These are phyloP conservation scores for Steinernema scapterisci DNA, from an alignment of 2,888 invertebrate species.

Conservation along the genomic window DNA sequence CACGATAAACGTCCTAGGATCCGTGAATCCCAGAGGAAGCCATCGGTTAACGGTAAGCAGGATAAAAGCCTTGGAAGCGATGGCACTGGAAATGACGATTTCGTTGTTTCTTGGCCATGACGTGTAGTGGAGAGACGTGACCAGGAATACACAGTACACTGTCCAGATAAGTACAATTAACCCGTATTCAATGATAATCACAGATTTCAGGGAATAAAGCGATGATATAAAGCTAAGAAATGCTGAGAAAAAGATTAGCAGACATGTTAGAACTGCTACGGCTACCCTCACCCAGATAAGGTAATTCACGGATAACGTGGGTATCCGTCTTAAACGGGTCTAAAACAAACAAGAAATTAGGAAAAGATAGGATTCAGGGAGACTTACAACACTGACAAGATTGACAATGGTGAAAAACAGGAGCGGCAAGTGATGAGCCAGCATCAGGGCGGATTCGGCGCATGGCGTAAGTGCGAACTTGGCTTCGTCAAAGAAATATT, in stretches of 20 bases:
- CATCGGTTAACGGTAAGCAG: conserved; percentile 44
- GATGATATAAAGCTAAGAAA: not conserved
- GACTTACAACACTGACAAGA: conserved; percentile 39
- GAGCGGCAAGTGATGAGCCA: conserved; percentile 41
- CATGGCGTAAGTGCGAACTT: conserved; percentile 48
- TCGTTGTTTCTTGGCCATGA: conserved; percentile 3
- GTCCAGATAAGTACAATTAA: conserved; percentile 7
- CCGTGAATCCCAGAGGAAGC: conserved; percentile 47
- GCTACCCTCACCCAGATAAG: conserved; percentile 7
- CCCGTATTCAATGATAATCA: conserved; percentile 18
- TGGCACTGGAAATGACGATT: not conserved
- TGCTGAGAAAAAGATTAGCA: conserved; percentile 16
- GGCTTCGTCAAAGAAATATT: conserved; percentile 44
- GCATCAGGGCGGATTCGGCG: conserved; percentile 46
- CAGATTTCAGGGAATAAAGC: conserved; percentile 3
- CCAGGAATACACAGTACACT: not conserved
- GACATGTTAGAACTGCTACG: not conserved
- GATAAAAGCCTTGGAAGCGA: conserved; percentile 50
- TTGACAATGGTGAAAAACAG: conserved; percentile 49
- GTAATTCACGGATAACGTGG: not conserved
- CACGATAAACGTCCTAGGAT: conserved; percentile 42
- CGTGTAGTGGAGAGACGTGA: conserved; percentile 21
- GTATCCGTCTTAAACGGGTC: not conserved
- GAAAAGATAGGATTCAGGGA: too few relatives aligned
- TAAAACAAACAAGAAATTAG: not conserved